A percentile compares a stretch with the other conserved stretches of the same genome.
phyloP scores from a whole-genome alignment of 2,797 vertebrate genomes.

The Tenualosa ilisha region DNA sequence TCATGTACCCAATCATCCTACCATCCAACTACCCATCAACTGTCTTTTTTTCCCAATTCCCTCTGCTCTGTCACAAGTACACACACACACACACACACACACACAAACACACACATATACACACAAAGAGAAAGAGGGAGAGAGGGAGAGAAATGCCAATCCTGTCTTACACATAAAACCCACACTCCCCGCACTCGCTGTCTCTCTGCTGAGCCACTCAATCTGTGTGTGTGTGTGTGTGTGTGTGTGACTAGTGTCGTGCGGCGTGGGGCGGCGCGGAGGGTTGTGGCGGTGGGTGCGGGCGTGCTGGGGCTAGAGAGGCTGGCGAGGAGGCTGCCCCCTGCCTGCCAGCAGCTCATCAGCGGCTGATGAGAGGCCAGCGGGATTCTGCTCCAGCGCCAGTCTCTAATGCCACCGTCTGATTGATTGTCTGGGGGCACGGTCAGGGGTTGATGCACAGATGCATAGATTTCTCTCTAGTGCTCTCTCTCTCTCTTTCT shows the following conservation, averaged over 20 bases:
- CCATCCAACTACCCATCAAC: slow-evolving; percentile 7
- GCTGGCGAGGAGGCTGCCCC: slow-evolving; percentile 21
- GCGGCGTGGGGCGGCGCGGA: slow-evolving; percentile 13
- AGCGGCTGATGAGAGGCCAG: slow-evolving; percentile 59
- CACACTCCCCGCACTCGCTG: not conserved
- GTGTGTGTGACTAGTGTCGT: not conserved
- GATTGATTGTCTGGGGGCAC: slow-evolving; percentile 62
- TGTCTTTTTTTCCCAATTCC: not conserved
- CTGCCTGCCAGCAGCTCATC: slow-evolving; percentile 48
- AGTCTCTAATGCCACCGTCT: slow-evolving; percentile 58
- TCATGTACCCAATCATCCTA: slow-evolving; percentile 25
- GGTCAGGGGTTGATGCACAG: slow-evolving; percentile 60
- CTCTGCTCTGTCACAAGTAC: slow-evolving; percentile 30
- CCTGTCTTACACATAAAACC: not conserved
- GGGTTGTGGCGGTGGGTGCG: not conserved
- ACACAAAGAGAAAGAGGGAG: not conserved
- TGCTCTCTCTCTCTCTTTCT: slow-evolving; percentile 43
- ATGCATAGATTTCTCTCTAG: slow-evolving; percentile 14
- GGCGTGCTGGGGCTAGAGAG: slow-evolving; percentile 30
- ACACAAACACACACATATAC: slow-evolving; percentile 12
- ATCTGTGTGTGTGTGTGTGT: slow-evolving; percentile 2
- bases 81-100: slow-evolving; percentile 24
- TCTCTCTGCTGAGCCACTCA: not conserved
- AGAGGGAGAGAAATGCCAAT: too few relatives aligned
- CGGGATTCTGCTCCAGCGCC: slow-evolving; percentile 63